Evolutionary conservation across 2,113 vertebrate species (phyloP).

Genomic region (Nanorana parkeri): DNA sequence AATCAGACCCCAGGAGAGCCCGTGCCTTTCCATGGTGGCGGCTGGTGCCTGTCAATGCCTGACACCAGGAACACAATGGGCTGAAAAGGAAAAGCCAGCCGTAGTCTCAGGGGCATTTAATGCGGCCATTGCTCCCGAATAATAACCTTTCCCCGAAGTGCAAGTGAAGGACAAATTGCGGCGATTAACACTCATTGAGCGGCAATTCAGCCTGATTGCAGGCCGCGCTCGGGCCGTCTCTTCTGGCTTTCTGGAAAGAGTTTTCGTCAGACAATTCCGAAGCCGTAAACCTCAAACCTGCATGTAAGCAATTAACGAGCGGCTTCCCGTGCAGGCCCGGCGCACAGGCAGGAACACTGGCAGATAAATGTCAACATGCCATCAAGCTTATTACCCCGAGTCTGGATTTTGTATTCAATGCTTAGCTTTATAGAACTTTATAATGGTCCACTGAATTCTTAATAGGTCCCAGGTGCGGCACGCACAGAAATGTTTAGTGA

Average conservation of each 20-base stretch:
- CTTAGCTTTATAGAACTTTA: conserved; percentile 34
- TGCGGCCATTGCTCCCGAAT: conserved; percentile 41
- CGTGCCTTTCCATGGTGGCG: not conserved
- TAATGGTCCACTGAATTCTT: conserved; percentile 45
- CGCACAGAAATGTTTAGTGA: not conserved
- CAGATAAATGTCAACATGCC: conserved; percentile 53
- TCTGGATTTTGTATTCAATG: conserved; percentile 43
- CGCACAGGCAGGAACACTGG: conserved; percentile 38
- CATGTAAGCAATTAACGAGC: conserved; percentile 49
- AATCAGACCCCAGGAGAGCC: not conserved
- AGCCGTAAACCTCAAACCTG: conserved; percentile 50
- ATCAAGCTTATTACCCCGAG: conserved; percentile 42
- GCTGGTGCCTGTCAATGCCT: not conserved
- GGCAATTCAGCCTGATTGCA: conserved; percentile 37
- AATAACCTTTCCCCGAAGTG: conserved; percentile 44
- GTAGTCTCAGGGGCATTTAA: not conserved
- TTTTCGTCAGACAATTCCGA: conserved; percentile 18
- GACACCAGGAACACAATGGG: not conserved
- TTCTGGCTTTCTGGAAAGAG: conserved; percentile 27
- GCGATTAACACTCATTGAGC: conserved; percentile 45
- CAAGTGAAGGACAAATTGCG: conserved; percentile 51
- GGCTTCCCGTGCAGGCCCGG: conserved; percentile 15
- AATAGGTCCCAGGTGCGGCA: conserved; percentile 51
- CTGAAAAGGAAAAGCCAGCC: not conserved
- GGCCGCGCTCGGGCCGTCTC: not conserved